Conservation (phyloP, 2,797 vertebrate species). For the Diplodus puntazzo region DNA sequence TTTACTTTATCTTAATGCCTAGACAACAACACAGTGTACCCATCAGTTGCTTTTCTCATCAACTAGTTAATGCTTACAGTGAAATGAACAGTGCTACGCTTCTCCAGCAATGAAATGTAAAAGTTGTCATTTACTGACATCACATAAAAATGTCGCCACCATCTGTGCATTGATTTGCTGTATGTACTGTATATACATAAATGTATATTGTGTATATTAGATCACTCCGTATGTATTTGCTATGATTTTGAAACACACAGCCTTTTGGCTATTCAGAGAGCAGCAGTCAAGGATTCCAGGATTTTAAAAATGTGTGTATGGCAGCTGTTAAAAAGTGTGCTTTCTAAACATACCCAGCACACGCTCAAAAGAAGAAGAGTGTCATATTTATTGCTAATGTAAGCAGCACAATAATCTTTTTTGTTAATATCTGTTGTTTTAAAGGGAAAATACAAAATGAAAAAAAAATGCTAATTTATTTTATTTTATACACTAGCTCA, state of each 20-base stretch:
- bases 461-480: conserved; percentile 83
- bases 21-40: conserved; percentile 63
- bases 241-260: conserved; percentile 69
- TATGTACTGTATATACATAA: conserved; percentile 83
- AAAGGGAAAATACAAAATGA: conserved; percentile 47
- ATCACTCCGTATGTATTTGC: conserved; percentile 76
- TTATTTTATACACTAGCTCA: conserved; percentile 83
- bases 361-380: conserved; percentile 66
- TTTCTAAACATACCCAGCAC: conserved; percentile 72
- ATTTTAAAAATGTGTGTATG: conserved; percentile 68
- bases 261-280: conserved; percentile 64
- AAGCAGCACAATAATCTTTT: conserved; percentile 79
- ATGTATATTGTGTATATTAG: conserved; percentile 85
- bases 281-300: conserved; percentile 70
- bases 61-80: conserved; percentile 77
- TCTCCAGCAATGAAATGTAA: conserved; percentile 72
- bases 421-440: conserved; percentile 75
- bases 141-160: conserved; percentile 66
- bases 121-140: conserved; percentile 60
- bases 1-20: conserved; percentile 66
- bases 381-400: conserved; percentile 81
- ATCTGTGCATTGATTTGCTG: conserved; percentile 84
- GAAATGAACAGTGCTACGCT: conserved; percentile 69
- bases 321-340: conserved; percentile 78
- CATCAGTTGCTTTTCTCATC: conserved; percentile 72